These are phyloP conservation scores for Lucinisca nassula DNA, from an alignment of 2,888 invertebrate genomes.

Conservation along the genomic window DNA sequence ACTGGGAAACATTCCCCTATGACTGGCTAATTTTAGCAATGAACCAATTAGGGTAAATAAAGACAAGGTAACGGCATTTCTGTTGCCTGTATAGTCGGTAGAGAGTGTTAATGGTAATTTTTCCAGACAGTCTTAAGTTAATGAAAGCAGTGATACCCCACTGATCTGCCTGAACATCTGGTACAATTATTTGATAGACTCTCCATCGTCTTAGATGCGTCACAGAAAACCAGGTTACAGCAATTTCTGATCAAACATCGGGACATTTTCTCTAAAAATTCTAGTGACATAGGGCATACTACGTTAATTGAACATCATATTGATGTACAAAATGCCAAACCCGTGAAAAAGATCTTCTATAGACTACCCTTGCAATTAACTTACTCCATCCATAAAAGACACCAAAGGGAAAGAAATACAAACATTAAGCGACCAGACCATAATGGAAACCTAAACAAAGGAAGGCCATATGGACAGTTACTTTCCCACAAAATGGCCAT, in stretches of 20 bases:
- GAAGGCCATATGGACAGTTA: conserved; percentile 46
- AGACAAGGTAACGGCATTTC: conserved; percentile 12
- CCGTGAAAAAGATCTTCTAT: conserved; percentile 51
- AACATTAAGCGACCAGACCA: no score
- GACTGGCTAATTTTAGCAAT: conserved; percentile 35
- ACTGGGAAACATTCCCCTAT: conserved; percentile 2
- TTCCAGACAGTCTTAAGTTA: neutral
- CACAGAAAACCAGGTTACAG: conserved; percentile 22
- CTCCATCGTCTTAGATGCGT: neutral
- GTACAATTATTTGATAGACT: conserved; percentile 32
- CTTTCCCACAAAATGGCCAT: no score
- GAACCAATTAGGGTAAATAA: conserved; percentile 6
- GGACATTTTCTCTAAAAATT: conserved; percentile 25
- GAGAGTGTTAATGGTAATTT: neutral
- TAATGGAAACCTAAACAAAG: conserved; percentile 45
- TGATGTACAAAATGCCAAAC: conserved; percentile 47
- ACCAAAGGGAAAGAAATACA: no score
- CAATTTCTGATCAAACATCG: conserved; percentile 34
- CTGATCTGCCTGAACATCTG: conserved; percentile 33
- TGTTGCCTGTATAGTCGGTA: neutral
- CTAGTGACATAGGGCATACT: conserved; percentile 49
- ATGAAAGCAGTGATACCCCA: neutral
- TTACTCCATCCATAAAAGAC: no score
- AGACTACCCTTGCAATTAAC: conserved; percentile 49
- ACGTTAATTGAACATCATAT: conserved; percentile 35